phyloP scores from a whole-genome alignment of 2,888 invertebrate species.

The Lymantria monacha region DNA sequence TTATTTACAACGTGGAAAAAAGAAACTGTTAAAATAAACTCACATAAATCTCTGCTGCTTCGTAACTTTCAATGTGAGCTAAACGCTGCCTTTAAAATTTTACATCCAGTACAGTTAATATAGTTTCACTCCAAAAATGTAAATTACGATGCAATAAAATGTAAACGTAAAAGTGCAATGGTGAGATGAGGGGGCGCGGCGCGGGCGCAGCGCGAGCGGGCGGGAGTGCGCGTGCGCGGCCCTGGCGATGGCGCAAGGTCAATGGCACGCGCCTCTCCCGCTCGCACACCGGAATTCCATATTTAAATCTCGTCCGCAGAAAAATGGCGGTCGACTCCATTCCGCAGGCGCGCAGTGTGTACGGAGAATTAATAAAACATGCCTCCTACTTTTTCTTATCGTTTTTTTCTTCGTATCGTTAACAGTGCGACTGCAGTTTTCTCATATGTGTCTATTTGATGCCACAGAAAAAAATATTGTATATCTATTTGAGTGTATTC shows the following conservation, averaged over 20 bases:
- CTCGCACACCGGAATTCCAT: conserved; percentile 83
- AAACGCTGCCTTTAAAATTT: conserved; percentile 35
- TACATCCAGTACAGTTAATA: conserved; percentile 16
- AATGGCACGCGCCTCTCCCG: conserved; percentile 80
- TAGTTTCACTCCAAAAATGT: background rate
- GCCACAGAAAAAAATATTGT: conserved; percentile 45
- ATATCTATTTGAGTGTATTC: conserved; percentile 41
- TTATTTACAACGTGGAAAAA: too few species aligned
- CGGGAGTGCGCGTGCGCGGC: conserved; percentile 70
- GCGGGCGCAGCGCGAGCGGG: conserved; percentile 39
- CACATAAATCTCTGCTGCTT: too few species aligned
- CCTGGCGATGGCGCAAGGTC: conserved; percentile 71
- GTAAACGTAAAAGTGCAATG: conserved; percentile 50
- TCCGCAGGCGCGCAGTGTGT: conserved; percentile 68
- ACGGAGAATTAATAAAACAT: conserved; percentile 81
- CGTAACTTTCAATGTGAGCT: background rate
- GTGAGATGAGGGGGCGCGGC: conserved; percentile 40
- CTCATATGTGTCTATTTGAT: conserved; percentile 46
- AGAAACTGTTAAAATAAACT: too few species aligned
- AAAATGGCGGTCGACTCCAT: conserved; percentile 80
- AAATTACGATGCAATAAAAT: conserved; percentile 35
- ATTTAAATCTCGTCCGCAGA: conserved; percentile 83
- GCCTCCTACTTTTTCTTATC: conserved; percentile 66
- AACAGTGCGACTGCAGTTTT: conserved; percentile 56
- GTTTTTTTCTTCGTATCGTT: conserved; percentile 68